A percentile compares a stretch with the other conserved stretches of the same genome.
Conservation (phyloP, 2,797 vertebrate species). For the Squalus acanthias region DNA sequence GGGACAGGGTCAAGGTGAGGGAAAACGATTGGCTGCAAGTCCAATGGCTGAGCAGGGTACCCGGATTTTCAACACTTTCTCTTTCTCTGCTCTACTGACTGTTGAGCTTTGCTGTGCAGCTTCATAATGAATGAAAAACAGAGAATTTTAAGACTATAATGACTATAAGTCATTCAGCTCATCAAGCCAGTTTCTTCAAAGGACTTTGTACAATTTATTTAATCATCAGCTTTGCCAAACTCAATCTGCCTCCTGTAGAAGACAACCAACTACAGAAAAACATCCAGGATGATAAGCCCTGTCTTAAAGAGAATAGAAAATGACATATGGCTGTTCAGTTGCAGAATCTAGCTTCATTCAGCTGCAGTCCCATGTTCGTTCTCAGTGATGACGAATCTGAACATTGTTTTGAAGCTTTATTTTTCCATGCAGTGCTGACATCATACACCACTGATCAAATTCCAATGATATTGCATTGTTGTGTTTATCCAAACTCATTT, state of each 20-base stretch:
- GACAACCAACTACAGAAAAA: not conserved
- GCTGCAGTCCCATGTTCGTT: not conserved
- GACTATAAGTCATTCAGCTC: not conserved
- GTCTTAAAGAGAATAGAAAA: not conserved
- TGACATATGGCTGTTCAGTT: not conserved
- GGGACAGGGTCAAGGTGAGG: not conserved
- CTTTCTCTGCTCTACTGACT: not conserved
- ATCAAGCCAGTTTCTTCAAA: not conserved
- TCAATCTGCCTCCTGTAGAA: not conserved
- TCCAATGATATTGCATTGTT: not conserved
- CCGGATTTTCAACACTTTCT: not conserved
- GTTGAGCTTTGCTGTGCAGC: not conserved
- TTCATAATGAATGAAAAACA: not conserved
- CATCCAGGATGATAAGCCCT: not conserved
- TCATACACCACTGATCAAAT: not conserved
- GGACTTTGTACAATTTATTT: not conserved
- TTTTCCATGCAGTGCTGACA: too few species aligned
- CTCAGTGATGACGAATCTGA: not conserved
- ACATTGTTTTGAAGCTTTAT: not conserved
- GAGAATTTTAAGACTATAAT: not conserved
- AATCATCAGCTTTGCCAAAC: not conserved
- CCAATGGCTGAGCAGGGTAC: too few species aligned
- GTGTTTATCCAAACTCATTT: not conserved
- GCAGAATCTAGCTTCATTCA: not conserved
- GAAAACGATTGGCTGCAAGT: not conserved